Evolutionary conservation across 2,888 invertebrate species (phyloP).

Genomic region (Acronicta aceris): DNA sequence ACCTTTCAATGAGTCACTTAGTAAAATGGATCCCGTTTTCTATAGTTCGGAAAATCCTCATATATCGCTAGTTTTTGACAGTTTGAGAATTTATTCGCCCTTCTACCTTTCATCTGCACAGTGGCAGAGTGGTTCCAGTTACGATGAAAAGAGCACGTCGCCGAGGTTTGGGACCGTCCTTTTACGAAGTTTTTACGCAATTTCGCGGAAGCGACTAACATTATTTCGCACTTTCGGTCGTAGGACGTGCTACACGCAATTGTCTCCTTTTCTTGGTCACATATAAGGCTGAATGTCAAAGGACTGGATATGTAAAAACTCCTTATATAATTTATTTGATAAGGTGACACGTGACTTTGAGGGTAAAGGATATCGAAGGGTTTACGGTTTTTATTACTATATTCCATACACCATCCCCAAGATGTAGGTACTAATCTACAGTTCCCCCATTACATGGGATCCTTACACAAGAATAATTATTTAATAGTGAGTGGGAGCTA

Average conservation of each 20-base stretch:
- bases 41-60: too few relatives aligned
- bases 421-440: too few relatives aligned
- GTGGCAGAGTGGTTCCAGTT: slow-evolving; percentile 17
- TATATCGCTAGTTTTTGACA: too few relatives aligned
- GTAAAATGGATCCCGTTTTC: too few relatives aligned
- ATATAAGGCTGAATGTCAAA: slow-evolving; percentile 35
- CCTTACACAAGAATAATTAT: too few relatives aligned
- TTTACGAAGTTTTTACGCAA: slow-evolving; percentile 59
- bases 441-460: too few relatives aligned
- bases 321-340: slow-evolving; percentile 29
- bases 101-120: slow-evolving; percentile 19
- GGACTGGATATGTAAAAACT: slow-evolving; percentile 22
- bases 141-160: slow-evolving; percentile 47
- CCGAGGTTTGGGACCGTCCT: slow-evolving; percentile 52
- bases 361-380: too few relatives aligned
- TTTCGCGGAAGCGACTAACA: slow-evolving; percentile 59
- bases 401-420: too few relatives aligned
- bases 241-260: slow-evolving; percentile 59
- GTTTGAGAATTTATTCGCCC: background rate
- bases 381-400: too few relatives aligned
- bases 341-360: slow-evolving; percentile 10
- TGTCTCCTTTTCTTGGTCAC: slow-evolving; percentile 39
- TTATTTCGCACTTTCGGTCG: slow-evolving; percentile 61
- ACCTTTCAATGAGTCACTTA: too few relatives aligned
- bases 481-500: background rate